Conservation (phyloP, 2,888 invertebrate genomes). For the Neocrepidodera transversa region DNA sequence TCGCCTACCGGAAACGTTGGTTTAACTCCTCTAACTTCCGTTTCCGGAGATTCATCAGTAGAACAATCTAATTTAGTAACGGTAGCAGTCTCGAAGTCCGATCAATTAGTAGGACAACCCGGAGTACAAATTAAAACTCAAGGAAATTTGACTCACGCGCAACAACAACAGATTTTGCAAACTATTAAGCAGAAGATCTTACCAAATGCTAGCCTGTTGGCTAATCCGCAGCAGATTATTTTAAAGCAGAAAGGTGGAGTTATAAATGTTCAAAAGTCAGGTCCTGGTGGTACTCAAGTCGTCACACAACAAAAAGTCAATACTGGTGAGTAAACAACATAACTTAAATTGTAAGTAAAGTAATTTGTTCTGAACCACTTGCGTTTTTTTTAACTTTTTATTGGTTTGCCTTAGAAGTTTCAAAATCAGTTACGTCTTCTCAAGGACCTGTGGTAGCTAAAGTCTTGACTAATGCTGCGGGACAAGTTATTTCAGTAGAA, state of each 20-base stretch:
- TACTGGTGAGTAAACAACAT: slow-evolving; percentile 28
- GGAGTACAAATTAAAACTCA: slow-evolving; percentile 52
- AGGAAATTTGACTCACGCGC: slow-evolving; percentile 55
- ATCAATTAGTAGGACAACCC: slow-evolving; percentile 42
- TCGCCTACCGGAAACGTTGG: slow-evolving; percentile 39
- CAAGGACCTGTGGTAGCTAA: slow-evolving; percentile 73
- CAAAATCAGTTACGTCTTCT: slow-evolving; percentile 59
- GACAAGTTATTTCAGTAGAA: slow-evolving; percentile 68
- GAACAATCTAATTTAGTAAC: slow-evolving; percentile 43
- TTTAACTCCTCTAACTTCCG: slow-evolving; percentile 31
- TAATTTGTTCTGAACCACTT: neutral
- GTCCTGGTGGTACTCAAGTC: slow-evolving; percentile 34
- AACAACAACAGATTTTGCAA: slow-evolving; percentile 62
- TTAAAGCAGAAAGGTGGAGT: slow-evolving; percentile 59
- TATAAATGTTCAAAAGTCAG: slow-evolving; percentile 43
- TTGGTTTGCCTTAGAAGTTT: slow-evolving; percentile 33
- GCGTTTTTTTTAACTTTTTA: too few species aligned
- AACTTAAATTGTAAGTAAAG: neutral
- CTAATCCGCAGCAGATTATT: slow-evolving; percentile 58
- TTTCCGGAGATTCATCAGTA: slow-evolving; percentile 27
- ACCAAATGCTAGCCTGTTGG: slow-evolving; percentile 56
- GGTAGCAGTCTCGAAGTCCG: slow-evolving; percentile 45
- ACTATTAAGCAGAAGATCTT: slow-evolving; percentile 57
- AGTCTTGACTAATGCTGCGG: slow-evolving; percentile 73
- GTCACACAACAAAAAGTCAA: slow-evolving; percentile 36